These are phyloP conservation scores for Epinotia bilunana DNA, from an alignment of 2,888 invertebrate species.

Conservation along the genomic window DNA sequence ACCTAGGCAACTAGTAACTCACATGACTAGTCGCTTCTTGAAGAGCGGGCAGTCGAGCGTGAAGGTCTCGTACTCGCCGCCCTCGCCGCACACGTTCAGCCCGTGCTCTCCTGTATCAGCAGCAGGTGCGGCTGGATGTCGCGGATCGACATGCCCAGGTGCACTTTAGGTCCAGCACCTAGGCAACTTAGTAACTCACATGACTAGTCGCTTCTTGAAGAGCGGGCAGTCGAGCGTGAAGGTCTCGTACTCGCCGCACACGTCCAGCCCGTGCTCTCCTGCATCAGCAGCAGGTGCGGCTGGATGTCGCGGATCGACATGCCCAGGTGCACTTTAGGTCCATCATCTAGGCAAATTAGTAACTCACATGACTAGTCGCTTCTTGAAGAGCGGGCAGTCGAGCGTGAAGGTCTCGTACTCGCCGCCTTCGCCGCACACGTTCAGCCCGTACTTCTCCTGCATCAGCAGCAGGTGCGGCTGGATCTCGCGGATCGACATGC, in stretches of 20 bases:
- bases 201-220: conserved; percentile 94
- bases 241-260: conserved; percentile 99
- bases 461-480: conserved; percentile 94
- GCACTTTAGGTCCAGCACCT: conserved; percentile 92
- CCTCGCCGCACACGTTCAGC: conserved; percentile 98
- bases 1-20: no score
- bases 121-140: conserved; percentile 95
- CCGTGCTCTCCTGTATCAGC: conserved; percentile 96
- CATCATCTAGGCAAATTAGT: conserved; percentile 71
- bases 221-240: conserved; percentile 98
- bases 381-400: conserved; percentile 98
- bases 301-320: conserved; percentile 93
- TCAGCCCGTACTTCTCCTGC: conserved; percentile 96
- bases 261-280: conserved; percentile 96
- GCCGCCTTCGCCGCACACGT: conserved; percentile 99
- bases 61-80: conserved; percentile 99
- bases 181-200: no score
- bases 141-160: conserved; percentile 93
- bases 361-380: conserved; percentile 93
- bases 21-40: conserved; percentile 95
- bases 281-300: conserved; percentile 94
- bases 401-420: conserved; percentile 99
- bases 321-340: conserved; percentile 92
- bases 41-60: conserved; percentile 98
- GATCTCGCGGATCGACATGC: conserved; percentile 92